Percentiles rank a stretch among this genome's conserved stretches.
Conservation (phyloP, 2,888 invertebrate species). For the Conus canariensis region DNA sequence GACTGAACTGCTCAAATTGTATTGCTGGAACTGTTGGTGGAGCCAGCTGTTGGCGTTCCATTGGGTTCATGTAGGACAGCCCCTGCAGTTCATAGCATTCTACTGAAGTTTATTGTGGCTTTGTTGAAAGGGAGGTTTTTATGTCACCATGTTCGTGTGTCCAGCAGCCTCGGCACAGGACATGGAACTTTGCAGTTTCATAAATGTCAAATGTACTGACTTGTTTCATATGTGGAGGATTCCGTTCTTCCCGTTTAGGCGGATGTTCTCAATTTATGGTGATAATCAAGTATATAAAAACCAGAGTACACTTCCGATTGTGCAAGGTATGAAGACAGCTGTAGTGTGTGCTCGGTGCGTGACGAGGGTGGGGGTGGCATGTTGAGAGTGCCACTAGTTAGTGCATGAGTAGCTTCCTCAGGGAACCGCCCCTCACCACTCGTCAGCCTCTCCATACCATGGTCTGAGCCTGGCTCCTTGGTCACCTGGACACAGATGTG, state of each 20-base stretch:
- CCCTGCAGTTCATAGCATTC: neutral
- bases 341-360: neutral
- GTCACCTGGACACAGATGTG: neutral
- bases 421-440: conserved; percentile 1
- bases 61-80: neutral
- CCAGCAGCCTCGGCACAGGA: neutral
- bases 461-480: neutral
- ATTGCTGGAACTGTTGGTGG: neutral
- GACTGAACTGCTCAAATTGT: conserved; percentile 1
- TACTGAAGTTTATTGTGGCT: neutral
- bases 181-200: neutral
- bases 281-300: neutral
- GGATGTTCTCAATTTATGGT: neutral
- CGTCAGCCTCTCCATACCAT: neutral
- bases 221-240: neutral
- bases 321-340: neutral
- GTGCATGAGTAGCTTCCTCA: conserved; percentile 38
- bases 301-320: neutral
- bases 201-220: neutral
- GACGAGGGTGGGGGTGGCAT: neutral
- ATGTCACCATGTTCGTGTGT: no score
- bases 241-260: neutral
- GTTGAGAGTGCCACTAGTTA: conserved; percentile 10
- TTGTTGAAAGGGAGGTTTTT: no score
- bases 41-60: neutral